phyloP scores from a whole-genome alignment of 2,888 invertebrate genomes.

The Drosophila quinaria region DNA sequence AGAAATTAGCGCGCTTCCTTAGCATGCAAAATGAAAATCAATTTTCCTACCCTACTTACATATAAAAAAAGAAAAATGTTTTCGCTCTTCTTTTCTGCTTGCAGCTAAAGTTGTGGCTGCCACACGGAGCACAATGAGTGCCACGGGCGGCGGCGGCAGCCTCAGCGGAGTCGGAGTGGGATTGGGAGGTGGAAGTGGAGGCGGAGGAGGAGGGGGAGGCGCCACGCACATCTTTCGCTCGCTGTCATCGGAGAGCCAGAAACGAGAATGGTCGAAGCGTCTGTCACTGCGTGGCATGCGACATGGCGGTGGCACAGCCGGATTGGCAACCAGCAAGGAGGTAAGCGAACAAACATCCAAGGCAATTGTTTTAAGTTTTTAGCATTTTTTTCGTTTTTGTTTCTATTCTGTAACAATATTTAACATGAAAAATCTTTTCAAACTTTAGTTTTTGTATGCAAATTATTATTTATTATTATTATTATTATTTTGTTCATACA shows the following conservation, averaged over 20 bases:
- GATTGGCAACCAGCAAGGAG: conserved; percentile 86
- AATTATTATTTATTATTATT: too few relatives aligned
- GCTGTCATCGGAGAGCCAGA: conserved; percentile 89
- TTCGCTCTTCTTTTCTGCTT: conserved; percentile 12
- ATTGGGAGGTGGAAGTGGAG: conserved; percentile 10
- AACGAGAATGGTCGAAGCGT: conserved; percentile 91
- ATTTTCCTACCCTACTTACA: conserved; percentile 47
- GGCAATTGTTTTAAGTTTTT: not conserved
- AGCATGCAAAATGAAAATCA: conserved; percentile 74
- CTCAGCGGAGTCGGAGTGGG: conserved; percentile 20
- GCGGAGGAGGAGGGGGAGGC: conserved; percentile 18
- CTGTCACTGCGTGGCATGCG: conserved; percentile 91
- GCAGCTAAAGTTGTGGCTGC: conserved; percentile 31
- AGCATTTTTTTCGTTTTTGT: too few relatives aligned
- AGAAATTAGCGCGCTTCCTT: conserved; percentile 76
- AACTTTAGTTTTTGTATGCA: too few relatives aligned
- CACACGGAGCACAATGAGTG: conserved; percentile 54
- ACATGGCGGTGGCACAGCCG: conserved; percentile 85
- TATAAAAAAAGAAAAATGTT: conserved; percentile 2
- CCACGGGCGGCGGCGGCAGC: conserved; percentile 52
- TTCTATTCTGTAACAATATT: too few relatives aligned
- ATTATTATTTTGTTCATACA: too few relatives aligned
- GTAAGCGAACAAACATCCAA: conserved; percentile 56
- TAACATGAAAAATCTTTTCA: too few relatives aligned
- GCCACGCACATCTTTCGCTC: conserved; percentile 88